A percentile compares a stretch with the other conserved stretches of the same genome.
phyloP scores from a whole-genome alignment of 2,113 vertebrate species.

The Conger conger region DNA sequence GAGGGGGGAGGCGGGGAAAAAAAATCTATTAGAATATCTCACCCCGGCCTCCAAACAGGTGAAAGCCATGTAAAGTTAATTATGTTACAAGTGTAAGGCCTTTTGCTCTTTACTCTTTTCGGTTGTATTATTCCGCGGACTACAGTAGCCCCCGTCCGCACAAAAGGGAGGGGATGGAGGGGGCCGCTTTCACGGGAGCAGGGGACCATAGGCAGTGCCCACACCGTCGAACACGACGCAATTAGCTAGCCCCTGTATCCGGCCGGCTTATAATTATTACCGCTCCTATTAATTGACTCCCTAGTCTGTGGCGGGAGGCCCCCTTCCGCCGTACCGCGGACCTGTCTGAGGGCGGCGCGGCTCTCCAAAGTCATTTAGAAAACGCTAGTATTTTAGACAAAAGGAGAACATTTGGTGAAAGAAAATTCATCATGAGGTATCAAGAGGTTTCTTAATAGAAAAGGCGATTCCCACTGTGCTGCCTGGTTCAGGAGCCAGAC shows the following conservation, averaged over 20 bases:
- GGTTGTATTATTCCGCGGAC: slow-evolving; percentile 56
- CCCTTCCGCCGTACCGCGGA: slow-evolving; percentile 70
- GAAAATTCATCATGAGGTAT: slow-evolving; percentile 99
- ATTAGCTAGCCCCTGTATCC: slow-evolving; percentile 77
- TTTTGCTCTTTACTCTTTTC: slow-evolving; percentile 44
- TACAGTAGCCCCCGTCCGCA: slow-evolving; percentile 62
- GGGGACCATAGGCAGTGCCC: slow-evolving; percentile 64
- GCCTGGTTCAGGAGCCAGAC: slow-evolving; percentile 95
- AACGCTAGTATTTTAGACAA: slow-evolving; percentile 94
- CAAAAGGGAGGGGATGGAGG: slow-evolving; percentile 52
- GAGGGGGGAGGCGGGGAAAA: background rate
- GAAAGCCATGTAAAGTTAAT: slow-evolving; percentile 67
- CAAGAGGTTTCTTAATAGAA: slow-evolving; percentile 99
- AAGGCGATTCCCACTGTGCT: slow-evolving; percentile 99
- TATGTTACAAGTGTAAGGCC: slow-evolving; percentile 58
- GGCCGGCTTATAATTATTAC: slow-evolving; percentile 89
- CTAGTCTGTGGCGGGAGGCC: slow-evolving; percentile 29
- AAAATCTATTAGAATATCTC: slow-evolving; percentile 35
- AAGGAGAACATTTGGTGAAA: slow-evolving; percentile 98
- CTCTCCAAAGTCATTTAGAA: slow-evolving; percentile 99
- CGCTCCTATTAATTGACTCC: slow-evolving; percentile 85
- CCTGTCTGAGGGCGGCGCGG: slow-evolving; percentile 80
- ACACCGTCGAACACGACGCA: slow-evolving; percentile 68
- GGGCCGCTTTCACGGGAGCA: background rate
- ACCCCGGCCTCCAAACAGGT: slow-evolving; percentile 53